Percentiles rank a stretch among this genome's conserved stretches.
These are phyloP conservation scores for Gambelia wislizenii DNA, from an alignment of 2,797 vertebrate species.

Conservation along the genomic window DNA sequence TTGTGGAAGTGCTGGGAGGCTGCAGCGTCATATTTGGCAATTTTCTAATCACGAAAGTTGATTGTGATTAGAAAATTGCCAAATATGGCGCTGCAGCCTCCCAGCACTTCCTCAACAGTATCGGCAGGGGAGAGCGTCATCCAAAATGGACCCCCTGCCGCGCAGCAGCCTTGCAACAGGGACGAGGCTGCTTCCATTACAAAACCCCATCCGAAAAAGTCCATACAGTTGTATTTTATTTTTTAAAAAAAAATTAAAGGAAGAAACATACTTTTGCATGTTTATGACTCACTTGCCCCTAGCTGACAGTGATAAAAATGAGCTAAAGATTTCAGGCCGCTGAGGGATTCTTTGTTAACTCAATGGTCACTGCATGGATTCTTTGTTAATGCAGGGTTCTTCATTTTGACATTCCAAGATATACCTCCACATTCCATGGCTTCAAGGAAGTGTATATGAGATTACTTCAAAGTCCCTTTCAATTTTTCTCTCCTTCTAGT, in stretches of 20 bases:
- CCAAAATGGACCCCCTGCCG: no score
- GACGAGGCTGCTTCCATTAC: no score
- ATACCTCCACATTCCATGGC: not conserved
- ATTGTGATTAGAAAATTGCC: no score
- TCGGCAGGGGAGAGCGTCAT: no score
- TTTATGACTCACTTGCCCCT: not conserved
- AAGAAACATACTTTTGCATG: not conserved
- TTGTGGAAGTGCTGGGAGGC: no score
- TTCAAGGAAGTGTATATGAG: slow-evolving; percentile 21
- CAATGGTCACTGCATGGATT: not conserved
- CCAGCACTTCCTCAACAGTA: no score
- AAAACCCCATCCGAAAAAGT: no score
- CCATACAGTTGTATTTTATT: not conserved
- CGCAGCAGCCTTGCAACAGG: no score
- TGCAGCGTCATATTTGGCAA: no score
- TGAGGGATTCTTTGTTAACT: no score
- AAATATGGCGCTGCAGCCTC: no score
- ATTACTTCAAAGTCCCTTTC: slow-evolving; percentile 59
- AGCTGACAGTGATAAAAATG: not conserved
- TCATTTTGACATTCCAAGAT: slow-evolving; percentile 14
- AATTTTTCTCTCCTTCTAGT: slow-evolving; percentile 51
- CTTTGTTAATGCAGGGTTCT: slow-evolving; percentile 28
- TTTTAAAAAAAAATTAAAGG: not conserved
- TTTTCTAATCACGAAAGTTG: no score
- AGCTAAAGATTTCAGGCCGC: not conserved